These are phyloP conservation scores for Cryptus viduatorius DNA, from an alignment of 2,888 invertebrate species.

Conservation along the genomic window DNA sequence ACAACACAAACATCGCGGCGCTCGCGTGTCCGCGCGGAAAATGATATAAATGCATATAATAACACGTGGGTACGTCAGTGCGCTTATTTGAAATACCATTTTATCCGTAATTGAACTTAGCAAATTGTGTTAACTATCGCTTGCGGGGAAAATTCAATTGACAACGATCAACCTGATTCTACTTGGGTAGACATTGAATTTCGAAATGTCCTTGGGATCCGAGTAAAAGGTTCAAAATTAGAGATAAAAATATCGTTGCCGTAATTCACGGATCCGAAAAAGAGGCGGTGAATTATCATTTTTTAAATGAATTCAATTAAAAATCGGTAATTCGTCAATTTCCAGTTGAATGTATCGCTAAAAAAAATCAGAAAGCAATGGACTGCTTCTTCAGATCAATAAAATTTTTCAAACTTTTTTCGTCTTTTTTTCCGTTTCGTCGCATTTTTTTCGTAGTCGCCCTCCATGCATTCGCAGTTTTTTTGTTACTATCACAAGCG, in stretches of 20 bases:
- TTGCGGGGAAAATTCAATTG: too few relatives aligned
- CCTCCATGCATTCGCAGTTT: not conserved
- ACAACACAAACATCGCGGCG: too few relatives aligned
- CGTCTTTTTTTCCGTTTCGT: not conserved
- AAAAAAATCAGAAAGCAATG: not conserved
- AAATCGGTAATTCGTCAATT: not conserved
- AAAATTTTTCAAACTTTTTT: constrained; percentile 1
- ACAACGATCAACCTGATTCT: too few relatives aligned
- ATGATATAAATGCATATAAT: too few relatives aligned
- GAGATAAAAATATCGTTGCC: not conserved
- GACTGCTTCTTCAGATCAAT: not conserved
- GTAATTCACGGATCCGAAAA: not conserved
- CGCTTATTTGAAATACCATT: too few relatives aligned
- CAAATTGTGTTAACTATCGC: too few relatives aligned
- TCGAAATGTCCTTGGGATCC: too few relatives aligned
- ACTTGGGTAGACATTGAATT: too few relatives aligned
- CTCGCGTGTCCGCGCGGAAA: too few relatives aligned
- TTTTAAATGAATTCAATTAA: not conserved
- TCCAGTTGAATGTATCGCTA: not conserved
- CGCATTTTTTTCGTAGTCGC: not conserved
- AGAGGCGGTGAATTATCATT: not conserved
- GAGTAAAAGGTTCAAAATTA: not conserved
- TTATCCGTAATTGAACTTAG: too few relatives aligned
- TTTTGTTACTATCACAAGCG: constrained; percentile 12
- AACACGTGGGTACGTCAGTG: too few relatives aligned